These are phyloP conservation scores for Mechanitis messenoides DNA, from an alignment of 2,888 invertebrate genomes.

Conservation along the genomic window DNA sequence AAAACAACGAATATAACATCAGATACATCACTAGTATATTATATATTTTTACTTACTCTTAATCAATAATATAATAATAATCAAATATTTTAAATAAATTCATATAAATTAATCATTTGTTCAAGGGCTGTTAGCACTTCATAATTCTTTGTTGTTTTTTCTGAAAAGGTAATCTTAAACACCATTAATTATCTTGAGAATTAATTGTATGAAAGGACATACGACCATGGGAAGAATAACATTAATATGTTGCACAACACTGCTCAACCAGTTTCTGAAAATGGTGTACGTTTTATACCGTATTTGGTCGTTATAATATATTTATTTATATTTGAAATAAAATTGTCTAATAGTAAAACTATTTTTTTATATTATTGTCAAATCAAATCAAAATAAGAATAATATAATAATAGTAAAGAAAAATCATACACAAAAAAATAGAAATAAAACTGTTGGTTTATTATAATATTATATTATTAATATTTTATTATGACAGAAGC, in stretches of 20 bases:
- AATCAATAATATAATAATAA: no score
- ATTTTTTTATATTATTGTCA: no score
- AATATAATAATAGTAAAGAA: no score
- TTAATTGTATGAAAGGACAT: constrained; percentile 1
- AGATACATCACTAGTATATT: constrained; percentile 20
- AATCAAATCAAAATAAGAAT: no score
- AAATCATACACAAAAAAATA: no score
- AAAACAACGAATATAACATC: constrained; percentile 33
- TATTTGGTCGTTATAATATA: no score
- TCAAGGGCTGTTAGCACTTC: neutral
- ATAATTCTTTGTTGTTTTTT: neutral
- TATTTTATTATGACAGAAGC: neutral
- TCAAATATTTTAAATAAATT: no score
- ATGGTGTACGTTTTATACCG: no score
- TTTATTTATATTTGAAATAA: no score
- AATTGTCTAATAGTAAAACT: no score
- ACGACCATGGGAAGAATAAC: constrained; percentile 3
- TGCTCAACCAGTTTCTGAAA: neutral
- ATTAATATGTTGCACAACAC: neutral
- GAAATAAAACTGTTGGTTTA: no score
- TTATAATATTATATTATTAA: neutral
- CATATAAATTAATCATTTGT: neutral
- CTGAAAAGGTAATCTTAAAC: neutral
- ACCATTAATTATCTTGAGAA: constrained; percentile 5
- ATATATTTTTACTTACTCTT: no score